A percentile compares a stretch with the other conserved stretches of the same genome.
These are phyloP conservation scores for Pangasius djambal DNA, from an alignment of 2,797 vertebrate genomes.

Conservation along the genomic window DNA sequence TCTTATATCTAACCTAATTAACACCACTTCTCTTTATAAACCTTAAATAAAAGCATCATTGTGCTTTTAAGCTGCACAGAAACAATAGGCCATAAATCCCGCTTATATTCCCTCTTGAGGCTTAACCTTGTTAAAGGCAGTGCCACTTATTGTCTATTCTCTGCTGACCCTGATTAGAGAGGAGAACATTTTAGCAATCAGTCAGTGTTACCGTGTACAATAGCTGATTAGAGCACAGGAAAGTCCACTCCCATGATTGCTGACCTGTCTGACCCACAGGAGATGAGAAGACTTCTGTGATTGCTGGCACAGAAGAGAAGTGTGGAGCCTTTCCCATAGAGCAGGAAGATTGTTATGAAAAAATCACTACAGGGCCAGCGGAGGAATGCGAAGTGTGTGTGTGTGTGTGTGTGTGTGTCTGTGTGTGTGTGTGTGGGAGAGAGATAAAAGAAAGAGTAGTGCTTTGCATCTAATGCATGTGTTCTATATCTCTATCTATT, in stretches of 20 bases:
- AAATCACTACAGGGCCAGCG: slow-evolving; percentile 16
- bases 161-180: slow-evolving; percentile 37
- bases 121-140: slow-evolving; percentile 1
- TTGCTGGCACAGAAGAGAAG: slow-evolving; percentile 45
- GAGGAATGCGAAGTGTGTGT: slow-evolving; percentile 36
- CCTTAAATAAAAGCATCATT: slow-evolving; percentile 23
- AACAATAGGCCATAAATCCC: slow-evolving; percentile 40
- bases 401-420: background rate
- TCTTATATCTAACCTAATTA: slow-evolving; percentile 22
- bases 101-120: background rate
- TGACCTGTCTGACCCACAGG: slow-evolving; percentile 50
- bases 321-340: slow-evolving; percentile 51
- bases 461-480: background rate
- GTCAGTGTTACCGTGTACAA: slow-evolving; percentile 48
- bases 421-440: background rate
- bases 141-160: slow-evolving; percentile 27
- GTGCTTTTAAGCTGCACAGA: background rate
- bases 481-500: background rate
- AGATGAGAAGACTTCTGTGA: slow-evolving; percentile 55
- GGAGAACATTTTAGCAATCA: slow-evolving; percentile 41
- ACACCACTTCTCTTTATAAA: background rate
- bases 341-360: slow-evolving; percentile 49
- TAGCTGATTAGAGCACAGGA: slow-evolving; percentile 55
- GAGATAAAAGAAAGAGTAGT: background rate
- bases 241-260: slow-evolving; percentile 54